These are phyloP conservation scores for Cisticola juncidis DNA, from an alignment of 2,113 vertebrate genomes.

Conservation along the genomic window DNA sequence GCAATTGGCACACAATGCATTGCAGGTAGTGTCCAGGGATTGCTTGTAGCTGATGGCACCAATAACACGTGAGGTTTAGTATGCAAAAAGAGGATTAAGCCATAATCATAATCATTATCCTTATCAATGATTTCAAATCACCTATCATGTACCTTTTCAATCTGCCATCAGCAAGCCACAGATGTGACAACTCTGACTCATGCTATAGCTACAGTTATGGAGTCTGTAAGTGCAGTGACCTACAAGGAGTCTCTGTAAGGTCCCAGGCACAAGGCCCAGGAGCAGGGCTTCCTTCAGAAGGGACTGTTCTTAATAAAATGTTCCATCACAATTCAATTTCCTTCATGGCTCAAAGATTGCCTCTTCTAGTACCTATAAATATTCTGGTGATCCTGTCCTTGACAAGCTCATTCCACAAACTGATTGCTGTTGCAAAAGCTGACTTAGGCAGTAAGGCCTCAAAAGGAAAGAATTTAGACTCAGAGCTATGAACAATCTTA, in stretches of 20 bases:
- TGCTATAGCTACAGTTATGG: fast-evolving
- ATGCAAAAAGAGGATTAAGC: constrained; percentile 1
- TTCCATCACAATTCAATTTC: neutral
- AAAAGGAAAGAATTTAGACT: neutral
- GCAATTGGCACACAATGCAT: neutral
- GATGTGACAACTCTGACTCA: neutral
- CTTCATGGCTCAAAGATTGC: neutral
- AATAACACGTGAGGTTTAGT: neutral
- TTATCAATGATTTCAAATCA: neutral
- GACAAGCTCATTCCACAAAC: neutral
- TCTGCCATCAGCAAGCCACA: neutral
- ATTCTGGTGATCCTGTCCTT: neutral
- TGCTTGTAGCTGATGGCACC: neutral
- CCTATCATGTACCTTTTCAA: neutral
- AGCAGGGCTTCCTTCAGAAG: neutral
- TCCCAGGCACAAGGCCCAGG: neutral
- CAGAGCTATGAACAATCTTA: neutral
- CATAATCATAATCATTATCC: neutral
- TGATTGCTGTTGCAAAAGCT: neutral
- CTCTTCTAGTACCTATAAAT: neutral
- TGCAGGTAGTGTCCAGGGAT: neutral
- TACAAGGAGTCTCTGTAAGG: neutral
- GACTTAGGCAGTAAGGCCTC: neutral
- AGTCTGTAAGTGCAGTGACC: neutral
- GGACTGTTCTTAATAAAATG: neutral